phyloP scores from a whole-genome alignment of 1,140 invertebrate species.

The Papilio polyxenes region DNA sequence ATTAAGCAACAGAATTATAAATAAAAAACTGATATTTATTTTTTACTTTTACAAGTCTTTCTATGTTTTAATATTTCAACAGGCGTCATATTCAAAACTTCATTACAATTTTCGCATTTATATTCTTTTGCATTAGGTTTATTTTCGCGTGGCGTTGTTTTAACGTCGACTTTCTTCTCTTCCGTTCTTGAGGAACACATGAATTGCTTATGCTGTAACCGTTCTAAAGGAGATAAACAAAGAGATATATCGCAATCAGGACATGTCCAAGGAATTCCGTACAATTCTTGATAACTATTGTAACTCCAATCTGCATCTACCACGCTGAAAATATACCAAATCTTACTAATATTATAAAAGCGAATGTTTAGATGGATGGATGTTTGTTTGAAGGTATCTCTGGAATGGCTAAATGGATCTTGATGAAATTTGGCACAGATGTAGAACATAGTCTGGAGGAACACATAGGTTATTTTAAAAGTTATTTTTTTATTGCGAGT shows the following conservation, averaged over 20 bases:
- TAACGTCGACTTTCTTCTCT: conserved; percentile 59
- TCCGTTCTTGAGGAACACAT: conserved; percentile 65
- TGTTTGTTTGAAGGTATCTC: too few relatives aligned
- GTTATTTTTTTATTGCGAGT: too few relatives aligned
- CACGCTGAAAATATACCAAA: conserved; percentile 72
- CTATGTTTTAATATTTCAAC: conserved; percentile 89
- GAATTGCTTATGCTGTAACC: conserved; percentile 79
- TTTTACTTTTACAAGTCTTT: conserved; percentile 80
- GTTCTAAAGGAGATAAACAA: conserved; percentile 81
- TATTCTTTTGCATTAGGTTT: conserved; percentile 86
- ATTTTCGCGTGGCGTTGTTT: conserved; percentile 64
- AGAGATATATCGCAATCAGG: conserved; percentile 77
- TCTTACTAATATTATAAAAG: too few relatives aligned
- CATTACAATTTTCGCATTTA: conserved; percentile 86
- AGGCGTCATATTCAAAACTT: conserved; percentile 86
- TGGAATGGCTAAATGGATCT: too few relatives aligned
- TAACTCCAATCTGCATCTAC: conserved; percentile 83
- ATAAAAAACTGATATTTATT: conserved; percentile 32
- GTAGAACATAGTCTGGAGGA: too few relatives aligned
- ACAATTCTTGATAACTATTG: conserved; percentile 79
- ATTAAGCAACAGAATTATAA: not conserved
- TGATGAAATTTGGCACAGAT: too few relatives aligned
- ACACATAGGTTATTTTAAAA: too few relatives aligned
- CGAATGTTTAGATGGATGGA: too few relatives aligned
- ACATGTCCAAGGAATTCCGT: conserved; percentile 82